Evolutionary conservation across 2,113 vertebrate genomes (phyloP).

Genomic region (Hyperoodon ampullatus): DNA sequence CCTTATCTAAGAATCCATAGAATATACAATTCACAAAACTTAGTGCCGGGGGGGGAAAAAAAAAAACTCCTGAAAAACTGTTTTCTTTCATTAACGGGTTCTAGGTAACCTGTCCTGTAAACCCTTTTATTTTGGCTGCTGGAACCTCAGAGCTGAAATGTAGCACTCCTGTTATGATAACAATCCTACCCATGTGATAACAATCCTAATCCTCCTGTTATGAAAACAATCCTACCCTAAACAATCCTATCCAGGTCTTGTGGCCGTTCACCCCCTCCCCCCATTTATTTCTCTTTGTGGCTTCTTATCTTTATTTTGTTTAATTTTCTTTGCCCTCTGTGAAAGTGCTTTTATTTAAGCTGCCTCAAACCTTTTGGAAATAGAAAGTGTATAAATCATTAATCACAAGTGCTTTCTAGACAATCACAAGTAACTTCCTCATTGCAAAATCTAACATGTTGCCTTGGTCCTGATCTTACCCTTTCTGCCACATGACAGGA

Average conservation of each 20-base stretch:
- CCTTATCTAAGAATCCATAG: neutral
- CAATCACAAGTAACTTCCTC: neutral
- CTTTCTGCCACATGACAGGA: neutral
- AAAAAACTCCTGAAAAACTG: neutral
- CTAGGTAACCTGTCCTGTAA: neutral
- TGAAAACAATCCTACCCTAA: neutral
- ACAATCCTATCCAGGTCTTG: too few species aligned
- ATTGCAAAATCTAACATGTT: neutral
- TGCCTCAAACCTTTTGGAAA: constrained; percentile 25
- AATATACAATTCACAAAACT: neutral
- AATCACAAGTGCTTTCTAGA: constrained; percentile 44
- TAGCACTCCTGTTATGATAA: neutral
- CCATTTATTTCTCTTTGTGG: neutral
- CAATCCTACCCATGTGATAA: neutral
- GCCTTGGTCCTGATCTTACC: neutral
- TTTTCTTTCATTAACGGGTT: neutral
- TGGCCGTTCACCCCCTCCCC: rapidly evolving
- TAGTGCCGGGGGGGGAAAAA: neutral
- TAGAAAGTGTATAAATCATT: constrained; percentile 49
- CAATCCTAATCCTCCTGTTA: neutral
- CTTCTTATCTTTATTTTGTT: constrained; percentile 44
- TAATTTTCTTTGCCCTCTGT: neutral
- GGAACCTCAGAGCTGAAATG: neutral
- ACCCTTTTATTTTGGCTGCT: neutral
- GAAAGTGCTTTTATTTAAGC: constrained; percentile 50